A percentile compares a stretch with the other conserved stretches of the same genome.
Evolutionary conservation across 2,113 vertebrate genomes (phyloP).

Genomic region (Apeltes quadracus): DNA sequence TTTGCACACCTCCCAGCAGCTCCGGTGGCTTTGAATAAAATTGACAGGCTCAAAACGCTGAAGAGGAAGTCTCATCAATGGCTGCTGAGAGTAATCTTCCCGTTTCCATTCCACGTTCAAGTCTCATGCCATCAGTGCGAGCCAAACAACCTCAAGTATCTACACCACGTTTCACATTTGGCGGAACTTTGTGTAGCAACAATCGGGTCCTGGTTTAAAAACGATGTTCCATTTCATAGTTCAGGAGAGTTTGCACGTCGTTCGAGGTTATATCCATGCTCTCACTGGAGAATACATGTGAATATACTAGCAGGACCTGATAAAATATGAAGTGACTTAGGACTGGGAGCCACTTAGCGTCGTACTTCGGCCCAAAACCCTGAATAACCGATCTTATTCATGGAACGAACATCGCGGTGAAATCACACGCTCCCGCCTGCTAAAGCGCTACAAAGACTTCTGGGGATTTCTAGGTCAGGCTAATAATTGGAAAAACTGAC

Average conservation of each 20-base stretch:
- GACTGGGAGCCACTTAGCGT: constrained; percentile 52
- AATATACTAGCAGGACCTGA: constrained; percentile 58
- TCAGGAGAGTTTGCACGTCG: constrained; percentile 18
- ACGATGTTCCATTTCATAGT: constrained; percentile 28
- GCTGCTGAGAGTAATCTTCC: constrained; percentile 32
- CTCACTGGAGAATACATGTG: constrained; percentile 46
- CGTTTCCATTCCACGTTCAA: constrained; percentile 15
- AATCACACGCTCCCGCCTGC: constrained; percentile 56
- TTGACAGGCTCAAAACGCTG: constrained; percentile 39
- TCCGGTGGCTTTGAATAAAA: constrained; percentile 54
- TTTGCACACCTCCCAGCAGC: constrained; percentile 56
- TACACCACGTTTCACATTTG: constrained; percentile 18
- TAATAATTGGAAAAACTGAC: constrained; percentile 82
- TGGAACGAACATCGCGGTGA: constrained; percentile 54
- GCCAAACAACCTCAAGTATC: constrained; percentile 4
- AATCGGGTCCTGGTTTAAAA: constrained; percentile 13
- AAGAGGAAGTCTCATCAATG: constrained; percentile 41
- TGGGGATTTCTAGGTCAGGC: constrained; percentile 78
- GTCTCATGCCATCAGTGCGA: neutral
- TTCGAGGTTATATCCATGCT: constrained; percentile 40
- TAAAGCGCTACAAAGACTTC: constrained; percentile 73
- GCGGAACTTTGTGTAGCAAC: constrained; percentile 4
- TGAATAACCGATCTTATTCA: constrained; percentile 61
- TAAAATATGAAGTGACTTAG: constrained; percentile 48
- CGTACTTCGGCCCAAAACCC: constrained; percentile 36